Evolutionary conservation across 2,797 vertebrate genomes (phyloP), one percentile per base, ranked within the genome.

Genomic region (Coregonus sp.): DNA sequence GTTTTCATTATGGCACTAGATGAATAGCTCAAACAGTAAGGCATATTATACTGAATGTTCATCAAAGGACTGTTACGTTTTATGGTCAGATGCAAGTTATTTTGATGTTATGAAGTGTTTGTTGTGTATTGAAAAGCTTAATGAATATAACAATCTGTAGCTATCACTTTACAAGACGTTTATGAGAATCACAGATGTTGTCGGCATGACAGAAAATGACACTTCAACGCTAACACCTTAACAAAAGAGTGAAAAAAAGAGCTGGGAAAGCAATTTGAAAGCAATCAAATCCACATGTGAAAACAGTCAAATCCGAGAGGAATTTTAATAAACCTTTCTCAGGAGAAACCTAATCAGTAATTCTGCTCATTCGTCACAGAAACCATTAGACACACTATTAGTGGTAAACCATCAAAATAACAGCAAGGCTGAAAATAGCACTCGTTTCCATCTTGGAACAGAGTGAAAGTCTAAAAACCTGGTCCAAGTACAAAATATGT

Each of bases 401-500:
- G 61, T 29, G 18, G n/a, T 65, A 65, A 65, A 7, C n/a, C 11
- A 65, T 65, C 18, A 65, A 7, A 65, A 65, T 4, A 11, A 31
- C 61, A 65, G 61, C 61, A 20, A 65, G n/a, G 11, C 25, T 31
- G 25, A 29, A 11, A 31, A 65, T n/a, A 59, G 16, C n/a, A 14
- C n/a, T 25, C 31, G 25, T 12, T 65, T 25, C 31, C 7, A 29
- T 29, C 25, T 65, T 11, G 18, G 61, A 20, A 16, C 25, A 65
- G 61, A 65, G 9, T 5, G 2, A 31, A 31, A 3, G 61, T 65
- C 61, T 65, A 63, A 77, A 78, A 70, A n/a, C 54, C 16, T 16
- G 4, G 54, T n/a, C 54, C 15, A n/a, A n/a, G 54, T 9, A 76
- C 50, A 74, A 75, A 74, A 86, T 79, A 68, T 77, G 76, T 78